Base-by-base conservation (phyloP, 1,140 invertebrate genomes). In the Gryon sp. region DNA sequence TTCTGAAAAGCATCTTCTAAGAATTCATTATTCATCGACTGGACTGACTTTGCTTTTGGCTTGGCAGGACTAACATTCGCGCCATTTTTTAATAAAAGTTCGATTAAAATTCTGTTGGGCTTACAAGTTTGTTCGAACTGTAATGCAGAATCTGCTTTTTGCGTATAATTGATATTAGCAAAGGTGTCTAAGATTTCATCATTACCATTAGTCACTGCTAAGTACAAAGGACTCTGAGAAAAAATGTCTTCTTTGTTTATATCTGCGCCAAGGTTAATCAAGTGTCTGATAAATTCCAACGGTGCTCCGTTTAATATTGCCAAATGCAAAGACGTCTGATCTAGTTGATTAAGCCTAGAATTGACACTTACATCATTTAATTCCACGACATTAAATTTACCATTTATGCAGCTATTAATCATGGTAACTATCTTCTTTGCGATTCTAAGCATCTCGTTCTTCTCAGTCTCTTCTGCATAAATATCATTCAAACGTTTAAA, bases 231-330 rank as follows among this genome's bases (percentile, higher is more conserved):
- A 28, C 18, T 57, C 8, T 68, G 50, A 20, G 41, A 68, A 18
- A 68, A 68, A 1, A 68, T 48, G n/a, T 68, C 52, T 19, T 68
- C 63, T 1, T 41, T 41, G 14, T 68, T 68, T 0, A 68, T 43
- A 14, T 68, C 52, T n/a, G 28, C 20, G 0, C 63, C 50, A 7
- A 7, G 0, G 2, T 38, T 5, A 4, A 68, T 57, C 2, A 68
- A 8, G 1, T 22, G 3, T 24, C 57, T 48, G 3, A 68, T 57
- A 1, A 68, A 15, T 12, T 6, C 40, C 3, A 68, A 0, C 0
- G 63, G 24, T 2, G 52, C 30, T 2, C 32, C 26, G 2, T 57
- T 48, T 8, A 48, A 11, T 30, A 68, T 68, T 1, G 63, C 63
- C 6, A 40, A 28, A 18, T 68, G 63, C 0, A 57, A 9, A 7